A percentile compares a stretch with the other conserved stretches of the same genome.
phyloP scores from a whole-genome alignment of 2,888 invertebrate species.

The Diabrotica balteata region DNA sequence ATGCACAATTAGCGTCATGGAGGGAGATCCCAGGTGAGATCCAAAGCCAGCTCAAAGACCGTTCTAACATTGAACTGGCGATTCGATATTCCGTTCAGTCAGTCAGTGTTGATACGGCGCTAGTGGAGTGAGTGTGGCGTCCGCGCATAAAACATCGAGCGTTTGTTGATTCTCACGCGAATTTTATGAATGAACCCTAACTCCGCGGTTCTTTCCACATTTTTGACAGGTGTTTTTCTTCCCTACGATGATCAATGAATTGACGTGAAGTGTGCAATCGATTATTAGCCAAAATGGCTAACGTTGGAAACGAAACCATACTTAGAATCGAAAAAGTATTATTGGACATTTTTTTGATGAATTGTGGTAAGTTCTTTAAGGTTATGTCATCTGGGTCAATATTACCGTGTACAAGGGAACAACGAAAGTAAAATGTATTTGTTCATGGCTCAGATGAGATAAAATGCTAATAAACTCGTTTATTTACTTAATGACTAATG shows the following conservation, averaged over 20 bases:
- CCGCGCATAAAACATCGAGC: neutral
- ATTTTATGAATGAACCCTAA: slow-evolving; percentile 19
- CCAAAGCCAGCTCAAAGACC: neutral
- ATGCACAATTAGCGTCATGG: neutral
- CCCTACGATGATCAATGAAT: slow-evolving; percentile 6
- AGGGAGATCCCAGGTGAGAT: slow-evolving; percentile 23
- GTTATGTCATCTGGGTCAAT: slow-evolving; percentile 53
- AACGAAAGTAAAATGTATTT: neutral
- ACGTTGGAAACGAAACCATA: slow-evolving; percentile 39
- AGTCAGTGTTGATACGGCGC: too few species aligned
- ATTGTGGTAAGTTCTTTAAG: slow-evolving; percentile 65
- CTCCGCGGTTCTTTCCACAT: neutral
- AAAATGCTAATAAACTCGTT: neutral
- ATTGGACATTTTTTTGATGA: slow-evolving; percentile 71
- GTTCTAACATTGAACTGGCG: slow-evolving; percentile 20
- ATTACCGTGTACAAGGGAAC: neutral
- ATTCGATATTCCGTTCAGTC: neutral
- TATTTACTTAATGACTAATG: neutral
- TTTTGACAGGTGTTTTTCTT: slow-evolving; percentile 18
- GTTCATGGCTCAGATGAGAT: neutral
- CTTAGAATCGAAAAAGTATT: slow-evolving; percentile 67
- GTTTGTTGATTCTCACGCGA: neutral
- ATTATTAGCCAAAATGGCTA: slow-evolving; percentile 32
- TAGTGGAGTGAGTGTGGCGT: slow-evolving; percentile 1
- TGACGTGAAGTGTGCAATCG: slow-evolving; percentile 5